A percentile compares a stretch with the other conserved stretches of the same genome.
These are phyloP conservation scores for Solenopsis invicta DNA, from an alignment of 1,140 invertebrate species.

Conservation along the genomic window DNA sequence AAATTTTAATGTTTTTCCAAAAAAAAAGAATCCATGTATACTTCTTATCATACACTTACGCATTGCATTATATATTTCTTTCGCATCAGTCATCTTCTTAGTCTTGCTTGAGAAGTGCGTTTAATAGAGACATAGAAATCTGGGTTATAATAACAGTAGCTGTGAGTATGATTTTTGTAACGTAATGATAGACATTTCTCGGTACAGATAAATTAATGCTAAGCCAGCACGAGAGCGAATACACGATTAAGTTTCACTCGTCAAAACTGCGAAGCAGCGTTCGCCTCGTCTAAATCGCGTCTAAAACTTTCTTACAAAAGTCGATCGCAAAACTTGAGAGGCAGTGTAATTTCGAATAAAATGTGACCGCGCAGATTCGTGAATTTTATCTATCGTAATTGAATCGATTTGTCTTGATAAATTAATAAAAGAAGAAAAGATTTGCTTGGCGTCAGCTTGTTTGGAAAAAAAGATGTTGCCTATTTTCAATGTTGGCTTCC, in stretches of 20 bases:
- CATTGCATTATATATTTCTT: neutral
- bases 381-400: neutral
- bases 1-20: neutral
- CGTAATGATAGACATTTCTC: conserved; percentile 53
- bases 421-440: neutral
- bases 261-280: conserved; percentile 43
- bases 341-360: neutral
- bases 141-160: conserved; percentile 40
- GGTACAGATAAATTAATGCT: conserved; percentile 60
- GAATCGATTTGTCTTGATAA: neutral
- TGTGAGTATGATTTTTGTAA: conserved; percentile 38
- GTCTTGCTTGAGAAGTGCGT: neutral
- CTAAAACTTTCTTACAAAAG: conserved; percentile 20
- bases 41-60: neutral
- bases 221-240: conserved; percentile 37
- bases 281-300: conserved; percentile 18
- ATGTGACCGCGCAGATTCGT: neutral
- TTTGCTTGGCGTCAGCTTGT: neutral
- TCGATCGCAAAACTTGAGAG: neutral
- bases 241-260: conserved; percentile 51
- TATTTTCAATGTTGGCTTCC: neutral
- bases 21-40: too few species aligned
- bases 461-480: neutral
- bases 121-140: conserved; percentile 49
- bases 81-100: neutral